Evolutionary conservation across 2,888 invertebrate species (phyloP).

Genomic region (Pyrrhosoma nymphula): DNA sequence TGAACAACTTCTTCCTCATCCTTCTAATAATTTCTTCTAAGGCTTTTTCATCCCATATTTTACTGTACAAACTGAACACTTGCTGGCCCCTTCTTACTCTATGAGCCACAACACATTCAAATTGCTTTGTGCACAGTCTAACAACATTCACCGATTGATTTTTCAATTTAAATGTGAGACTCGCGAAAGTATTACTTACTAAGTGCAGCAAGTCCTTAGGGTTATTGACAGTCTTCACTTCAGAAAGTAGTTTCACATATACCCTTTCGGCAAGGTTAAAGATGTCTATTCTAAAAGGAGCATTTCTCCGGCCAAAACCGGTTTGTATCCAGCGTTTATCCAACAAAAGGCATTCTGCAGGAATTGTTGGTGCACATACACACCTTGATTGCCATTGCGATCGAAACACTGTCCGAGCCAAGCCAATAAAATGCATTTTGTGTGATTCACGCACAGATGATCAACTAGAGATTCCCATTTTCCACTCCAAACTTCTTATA

Average conservation of each 20-base stretch:
- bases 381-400: conserved; percentile 16
- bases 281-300: conserved; percentile 51
- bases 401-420: conserved; percentile 59
- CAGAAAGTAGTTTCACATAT: conserved; percentile 13
- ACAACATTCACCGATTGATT: conserved; percentile 79
- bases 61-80: conserved; percentile 82
- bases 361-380: conserved; percentile 26
- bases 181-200: neutral
- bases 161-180: conserved; percentile 74
- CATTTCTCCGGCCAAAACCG: neutral
- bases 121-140: conserved; percentile 78
- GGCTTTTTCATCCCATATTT: conserved; percentile 83
- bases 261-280: conserved; percentile 26
- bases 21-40: conserved; percentile 80
- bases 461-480: neutral
- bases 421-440: conserved; percentile 61
- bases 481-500: neutral
- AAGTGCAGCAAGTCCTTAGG: conserved; percentile 22
- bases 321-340: conserved; percentile 26
- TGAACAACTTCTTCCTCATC: conserved; percentile 77
- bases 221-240: conserved; percentile 47
- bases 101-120: conserved; percentile 79
- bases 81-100: conserved; percentile 83
- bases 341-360: conserved; percentile 47
- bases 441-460: neutral